phyloP scores from a whole-genome alignment of 2,888 invertebrate species.

The Erynnis tages region DNA sequence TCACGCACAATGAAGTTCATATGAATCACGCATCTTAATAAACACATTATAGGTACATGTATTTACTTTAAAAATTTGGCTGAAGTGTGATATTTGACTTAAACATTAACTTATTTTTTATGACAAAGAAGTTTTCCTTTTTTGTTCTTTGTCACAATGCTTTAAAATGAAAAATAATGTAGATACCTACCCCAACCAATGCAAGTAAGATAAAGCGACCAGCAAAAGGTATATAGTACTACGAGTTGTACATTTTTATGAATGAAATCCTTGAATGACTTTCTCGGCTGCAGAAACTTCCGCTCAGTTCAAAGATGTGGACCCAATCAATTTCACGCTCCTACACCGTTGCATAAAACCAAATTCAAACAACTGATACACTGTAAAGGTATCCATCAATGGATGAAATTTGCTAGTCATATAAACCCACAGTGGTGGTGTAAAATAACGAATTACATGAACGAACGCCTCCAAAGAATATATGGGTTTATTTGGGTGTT shows the following conservation, averaged over 20 bases:
- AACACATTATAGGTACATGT: too few relatives aligned
- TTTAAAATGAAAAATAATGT: too few relatives aligned
- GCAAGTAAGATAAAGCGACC: too few relatives aligned
- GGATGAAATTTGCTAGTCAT: slow-evolving; percentile 41
- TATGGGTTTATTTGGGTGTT: slow-evolving; percentile 39
- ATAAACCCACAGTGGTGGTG: slow-evolving; percentile 50
- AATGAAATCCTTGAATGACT: slow-evolving; percentile 61
- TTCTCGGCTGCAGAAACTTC: slow-evolving; percentile 55
- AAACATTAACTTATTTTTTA: too few relatives aligned
- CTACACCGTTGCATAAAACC: slow-evolving; percentile 74
- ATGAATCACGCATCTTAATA: too few relatives aligned
- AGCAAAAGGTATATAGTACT: slow-evolving; percentile 55
- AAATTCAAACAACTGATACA: slow-evolving; percentile 56
- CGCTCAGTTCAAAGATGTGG: slow-evolving; percentile 52
- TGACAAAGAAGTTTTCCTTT: too few relatives aligned
- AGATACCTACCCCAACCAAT: too few relatives aligned
- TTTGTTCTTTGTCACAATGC: too few relatives aligned
- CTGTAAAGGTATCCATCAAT: slow-evolving; percentile 48
- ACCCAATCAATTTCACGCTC: slow-evolving; percentile 72
- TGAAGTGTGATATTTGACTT: too few relatives aligned
- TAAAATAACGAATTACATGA: slow-evolving; percentile 62
- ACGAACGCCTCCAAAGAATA: slow-evolving; percentile 74
- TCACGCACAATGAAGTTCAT: too few relatives aligned
- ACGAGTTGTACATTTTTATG: slow-evolving; percentile 62
- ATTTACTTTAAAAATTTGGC: too few relatives aligned